Conservation (phyloP, 1,140 invertebrate species). For the Formica exsecta region DNA sequence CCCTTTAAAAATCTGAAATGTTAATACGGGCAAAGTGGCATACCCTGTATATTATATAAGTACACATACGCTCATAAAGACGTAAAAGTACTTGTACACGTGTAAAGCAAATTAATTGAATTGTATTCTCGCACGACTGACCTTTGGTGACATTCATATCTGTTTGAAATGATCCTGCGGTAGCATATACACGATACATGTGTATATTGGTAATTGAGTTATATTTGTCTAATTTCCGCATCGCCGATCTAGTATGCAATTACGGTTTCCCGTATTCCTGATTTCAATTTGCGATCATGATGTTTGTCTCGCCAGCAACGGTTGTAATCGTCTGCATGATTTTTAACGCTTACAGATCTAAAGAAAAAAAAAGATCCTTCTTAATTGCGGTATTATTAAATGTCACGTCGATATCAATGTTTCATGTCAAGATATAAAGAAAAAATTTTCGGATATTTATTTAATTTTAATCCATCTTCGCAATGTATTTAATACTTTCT, state of each 20-base stretch:
- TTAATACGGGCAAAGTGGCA: too few relatives aligned
- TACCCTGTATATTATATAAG: background rate
- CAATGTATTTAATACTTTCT: background rate
- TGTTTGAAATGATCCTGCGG: background rate
- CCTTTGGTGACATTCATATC: constrained; percentile 33
- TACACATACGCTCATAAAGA: background rate
- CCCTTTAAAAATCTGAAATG: too few relatives aligned
- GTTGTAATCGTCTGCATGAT: background rate
- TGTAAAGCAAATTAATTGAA: background rate
- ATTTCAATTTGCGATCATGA: constrained; percentile 27
- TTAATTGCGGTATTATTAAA: background rate
- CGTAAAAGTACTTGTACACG: background rate
- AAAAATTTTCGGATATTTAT: background rate
- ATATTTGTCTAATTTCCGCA: constrained; percentile 46
- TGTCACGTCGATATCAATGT: background rate
- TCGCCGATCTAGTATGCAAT: constrained; percentile 10
- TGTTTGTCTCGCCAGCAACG: background rate
- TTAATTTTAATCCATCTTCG: background rate
- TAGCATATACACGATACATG: background rate
- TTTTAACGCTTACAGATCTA: background rate
- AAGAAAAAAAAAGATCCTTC: background rate
- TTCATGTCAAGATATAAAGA: background rate
- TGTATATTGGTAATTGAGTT: constrained; percentile 43
- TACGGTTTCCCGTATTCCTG: constrained; percentile 15
- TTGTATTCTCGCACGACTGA: constrained; percentile 15